Evolutionary conservation across 2,113 vertebrate species (phyloP).

Genomic region (Climacteris rufus): DNA sequence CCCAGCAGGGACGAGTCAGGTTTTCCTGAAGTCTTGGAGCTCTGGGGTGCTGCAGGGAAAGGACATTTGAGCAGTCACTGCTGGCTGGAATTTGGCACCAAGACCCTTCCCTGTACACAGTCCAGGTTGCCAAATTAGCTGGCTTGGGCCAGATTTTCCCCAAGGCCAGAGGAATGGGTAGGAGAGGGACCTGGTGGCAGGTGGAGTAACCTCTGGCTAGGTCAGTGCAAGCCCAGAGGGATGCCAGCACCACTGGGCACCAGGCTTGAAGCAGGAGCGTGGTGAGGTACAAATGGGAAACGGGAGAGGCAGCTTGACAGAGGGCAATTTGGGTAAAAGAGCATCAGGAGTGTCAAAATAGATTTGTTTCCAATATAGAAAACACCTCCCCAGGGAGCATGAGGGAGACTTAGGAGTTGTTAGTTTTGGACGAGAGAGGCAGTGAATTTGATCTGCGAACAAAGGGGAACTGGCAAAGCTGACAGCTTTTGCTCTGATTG

Average conservation of each 20-base stretch:
- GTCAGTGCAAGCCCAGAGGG: accelerated
- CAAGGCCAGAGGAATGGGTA: neutral
- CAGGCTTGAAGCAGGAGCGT: accelerated
- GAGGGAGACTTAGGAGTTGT: neutral
- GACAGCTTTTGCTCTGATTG: constrained; percentile 32
- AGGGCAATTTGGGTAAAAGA: neutral
- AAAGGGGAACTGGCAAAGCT: constrained; percentile 29
- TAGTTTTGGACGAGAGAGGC: constrained; percentile 6
- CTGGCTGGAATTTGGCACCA: neutral
- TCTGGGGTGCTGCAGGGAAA: neutral
- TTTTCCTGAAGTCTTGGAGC: neutral
- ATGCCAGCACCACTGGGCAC: neutral
- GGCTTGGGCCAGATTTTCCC: neutral
- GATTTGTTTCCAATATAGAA: constrained; percentile 25
- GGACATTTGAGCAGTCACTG: neutral
- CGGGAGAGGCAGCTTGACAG: accelerated
- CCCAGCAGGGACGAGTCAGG: neutral
- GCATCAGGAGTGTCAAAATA: neutral
- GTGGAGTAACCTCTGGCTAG: accelerated
- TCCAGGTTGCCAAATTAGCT: neutral
- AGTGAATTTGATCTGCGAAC: constrained; percentile 27
- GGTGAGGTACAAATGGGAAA: neutral
- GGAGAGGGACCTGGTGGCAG: neutral
- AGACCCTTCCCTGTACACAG: neutral
- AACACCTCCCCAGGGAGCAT: neutral